Evolutionary conservation across 2,888 invertebrate genomes (phyloP), one percentile per base, ranked within the genome.

Genomic region (Apamea monoglypha): DNA sequence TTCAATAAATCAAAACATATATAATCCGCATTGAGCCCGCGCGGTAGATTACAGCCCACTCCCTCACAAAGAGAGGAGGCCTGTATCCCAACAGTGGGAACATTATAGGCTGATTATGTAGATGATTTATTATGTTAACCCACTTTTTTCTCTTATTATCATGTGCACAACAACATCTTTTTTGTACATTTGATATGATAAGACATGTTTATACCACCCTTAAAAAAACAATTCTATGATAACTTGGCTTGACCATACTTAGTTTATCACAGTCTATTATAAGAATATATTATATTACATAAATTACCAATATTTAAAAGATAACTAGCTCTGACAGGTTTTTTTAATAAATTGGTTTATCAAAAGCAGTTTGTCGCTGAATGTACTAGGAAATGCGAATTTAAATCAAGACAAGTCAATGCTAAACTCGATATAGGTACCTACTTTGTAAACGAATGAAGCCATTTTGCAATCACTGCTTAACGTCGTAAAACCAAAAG

Each of bases 331-430:
- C 21, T 32, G 10, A 21, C 2, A 8, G 36, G 2, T 44, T 44
- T 59, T 18, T 7, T 25, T 6, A 36, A 78, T 50, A 29, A 63
- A 70, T 44, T 6, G 0, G 29, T 16, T 16, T 7, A n/a, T 2
- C 18, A n/a, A 59, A 67, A 76, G 16, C 14, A 44, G 8, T 88
- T 50, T 88, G 80, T 83, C 14, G 16, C 6, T 69, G 86, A 88
- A 40, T 90, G 91, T 93, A 94, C 94, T 85, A 92, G 92, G 93
- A 93, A 93, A 92, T 90, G 87, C 83, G 84, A 90, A 91, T 89
- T 90, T 87, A 88, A 89, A 89, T 89, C 82, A 89, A 87, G 89
- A 91, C 91, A 91, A 90, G 91, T 92, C 92, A 93, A 92, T 92
- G 92, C 85, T 90, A 90, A 89, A 87, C 85, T 85, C 84, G 82